Conservation (phyloP, 2,888 invertebrate genomes). For the Nemoura dubitans region DNA sequence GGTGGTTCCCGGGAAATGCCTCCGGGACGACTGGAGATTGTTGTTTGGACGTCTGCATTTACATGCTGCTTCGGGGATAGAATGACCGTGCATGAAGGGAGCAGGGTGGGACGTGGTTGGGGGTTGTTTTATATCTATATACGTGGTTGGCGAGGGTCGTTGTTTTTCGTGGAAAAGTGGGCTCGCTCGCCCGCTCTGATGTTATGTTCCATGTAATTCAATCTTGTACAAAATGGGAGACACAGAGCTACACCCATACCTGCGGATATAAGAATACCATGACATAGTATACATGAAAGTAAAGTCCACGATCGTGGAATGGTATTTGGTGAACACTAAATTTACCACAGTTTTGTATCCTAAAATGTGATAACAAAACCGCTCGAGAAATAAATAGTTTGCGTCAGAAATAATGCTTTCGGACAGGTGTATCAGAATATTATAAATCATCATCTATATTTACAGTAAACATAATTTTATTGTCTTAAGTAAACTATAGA, state of each 20-base stretch:
- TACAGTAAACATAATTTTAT: no score
- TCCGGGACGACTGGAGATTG: not conserved
- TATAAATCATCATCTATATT: no score
- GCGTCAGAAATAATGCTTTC: no score
- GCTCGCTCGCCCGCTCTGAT: not conserved
- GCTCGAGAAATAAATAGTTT: no score
- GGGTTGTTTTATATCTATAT: not conserved
- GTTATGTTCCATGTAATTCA: not conserved
- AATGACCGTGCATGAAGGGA: not conserved
- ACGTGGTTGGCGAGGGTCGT: not conserved
- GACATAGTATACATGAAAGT: no score
- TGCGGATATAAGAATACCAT: not conserved
- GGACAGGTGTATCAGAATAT: no score
- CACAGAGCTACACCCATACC: not conserved
- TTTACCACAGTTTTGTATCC: no score
- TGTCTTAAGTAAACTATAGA: no score
- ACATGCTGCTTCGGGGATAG: not conserved
- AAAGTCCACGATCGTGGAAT: no score
- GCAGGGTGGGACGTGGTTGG: not conserved
- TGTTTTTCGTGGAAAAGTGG: not conserved
- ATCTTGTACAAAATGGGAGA: no score
- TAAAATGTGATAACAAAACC: no score
- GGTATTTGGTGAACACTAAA: no score
- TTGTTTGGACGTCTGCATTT: slow-evolving; percentile 13
- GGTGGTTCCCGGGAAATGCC: not conserved